phyloP scores from a whole-genome alignment of 2,888 invertebrate genomes.

The Criorhina ranunculi region DNA sequence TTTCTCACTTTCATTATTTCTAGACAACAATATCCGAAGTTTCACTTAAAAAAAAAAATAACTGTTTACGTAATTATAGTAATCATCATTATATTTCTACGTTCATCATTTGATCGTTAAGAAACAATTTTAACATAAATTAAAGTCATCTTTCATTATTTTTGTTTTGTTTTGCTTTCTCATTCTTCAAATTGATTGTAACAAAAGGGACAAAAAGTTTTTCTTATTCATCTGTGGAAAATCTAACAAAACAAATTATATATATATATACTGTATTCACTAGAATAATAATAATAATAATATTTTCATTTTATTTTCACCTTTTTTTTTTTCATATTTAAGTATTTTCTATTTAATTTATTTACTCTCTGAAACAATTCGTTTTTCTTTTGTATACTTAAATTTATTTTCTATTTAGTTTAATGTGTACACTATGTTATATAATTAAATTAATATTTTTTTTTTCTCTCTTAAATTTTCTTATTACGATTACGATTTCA shows the following conservation, averaged over 20 bases:
- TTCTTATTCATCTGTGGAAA: slow-evolving; percentile 63
- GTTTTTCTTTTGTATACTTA: slow-evolving; percentile 47
- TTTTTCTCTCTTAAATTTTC: background rate
- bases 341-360: slow-evolving; percentile 16
- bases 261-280: slow-evolving; percentile 50
- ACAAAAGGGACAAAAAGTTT: slow-evolving; percentile 55
- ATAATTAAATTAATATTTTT: slow-evolving; percentile 22
- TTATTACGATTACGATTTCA: slow-evolving; percentile 37
- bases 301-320: slow-evolving; percentile 35
- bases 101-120: slow-evolving; percentile 69
- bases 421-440: slow-evolving; percentile 52
- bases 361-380: slow-evolving; percentile 66
- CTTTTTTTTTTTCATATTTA: slow-evolving; percentile 18
- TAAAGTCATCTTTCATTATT: slow-evolving; percentile 41
- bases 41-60: no score
- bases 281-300: slow-evolving; percentile 54
- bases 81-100: slow-evolving; percentile 75
- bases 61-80: slow-evolving; percentile 44
- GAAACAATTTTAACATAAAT: slow-evolving; percentile 72
- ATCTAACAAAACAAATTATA: slow-evolving; percentile 73
- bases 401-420: slow-evolving; percentile 36
- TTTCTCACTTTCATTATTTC: no score
- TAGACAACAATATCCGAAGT: no score
- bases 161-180: slow-evolving; percentile 21
- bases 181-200: slow-evolving; percentile 50